phyloP scores from a whole-genome alignment of 2,797 vertebrate species.

The Tenualosa ilisha region DNA sequence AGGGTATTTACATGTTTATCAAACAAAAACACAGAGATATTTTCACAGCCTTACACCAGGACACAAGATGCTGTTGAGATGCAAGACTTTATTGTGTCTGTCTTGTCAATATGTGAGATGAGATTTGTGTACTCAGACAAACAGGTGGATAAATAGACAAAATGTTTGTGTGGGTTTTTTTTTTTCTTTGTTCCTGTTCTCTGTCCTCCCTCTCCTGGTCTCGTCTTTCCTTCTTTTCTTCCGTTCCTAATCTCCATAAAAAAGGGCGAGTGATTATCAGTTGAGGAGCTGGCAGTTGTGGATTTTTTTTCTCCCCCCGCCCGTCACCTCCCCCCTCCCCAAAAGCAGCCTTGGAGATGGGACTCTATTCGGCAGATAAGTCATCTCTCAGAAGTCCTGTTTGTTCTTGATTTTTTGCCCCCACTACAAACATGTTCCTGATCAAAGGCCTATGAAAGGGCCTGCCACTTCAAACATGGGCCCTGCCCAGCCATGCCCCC shows the following conservation, averaged over 20 bases:
- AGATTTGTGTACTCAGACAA: neutral
- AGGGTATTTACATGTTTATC: neutral
- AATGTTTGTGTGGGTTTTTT: no score
- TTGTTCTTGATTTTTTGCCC: conserved; percentile 79
- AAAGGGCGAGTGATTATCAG: neutral
- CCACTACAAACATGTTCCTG: conserved; percentile 81
- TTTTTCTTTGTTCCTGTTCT: neutral
- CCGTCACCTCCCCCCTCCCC: conserved; percentile 14
- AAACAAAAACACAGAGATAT: neutral
- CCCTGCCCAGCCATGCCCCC: conserved; percentile 60
- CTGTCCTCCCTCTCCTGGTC: neutral
- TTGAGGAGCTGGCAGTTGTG: neutral
- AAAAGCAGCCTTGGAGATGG: conserved; percentile 52
- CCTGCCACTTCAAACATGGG: conserved; percentile 77
- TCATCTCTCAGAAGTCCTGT: conserved; percentile 81
- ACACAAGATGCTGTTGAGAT: neutral
- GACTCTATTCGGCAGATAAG: conserved; percentile 63
- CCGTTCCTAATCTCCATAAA: neutral
- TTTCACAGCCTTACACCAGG: neutral
- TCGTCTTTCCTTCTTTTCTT: neutral
- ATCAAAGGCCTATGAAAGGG: conserved; percentile 79
- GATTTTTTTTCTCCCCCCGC: neutral
- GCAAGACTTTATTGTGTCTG: neutral
- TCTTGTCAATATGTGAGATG: neutral
- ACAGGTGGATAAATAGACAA: no score